Conservation (phyloP, 2,113 vertebrate genomes). For the Athene noctua region DNA sequence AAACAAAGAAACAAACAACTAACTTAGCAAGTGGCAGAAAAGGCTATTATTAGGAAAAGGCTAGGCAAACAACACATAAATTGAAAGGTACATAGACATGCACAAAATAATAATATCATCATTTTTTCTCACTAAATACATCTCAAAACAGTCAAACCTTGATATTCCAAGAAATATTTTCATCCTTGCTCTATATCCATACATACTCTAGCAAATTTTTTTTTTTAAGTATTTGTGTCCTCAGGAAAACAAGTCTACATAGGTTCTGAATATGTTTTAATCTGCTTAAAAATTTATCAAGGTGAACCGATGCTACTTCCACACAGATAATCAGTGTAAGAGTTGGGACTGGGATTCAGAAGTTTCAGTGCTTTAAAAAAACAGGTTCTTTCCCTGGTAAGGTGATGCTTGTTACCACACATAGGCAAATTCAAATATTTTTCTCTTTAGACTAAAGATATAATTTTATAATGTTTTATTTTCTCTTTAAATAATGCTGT, state of each 20-base stretch:
- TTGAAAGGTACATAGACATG: neutral
- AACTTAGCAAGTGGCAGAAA: neutral
- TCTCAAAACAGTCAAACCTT: neutral
- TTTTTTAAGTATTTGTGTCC: neutral
- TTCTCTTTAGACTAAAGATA: neutral
- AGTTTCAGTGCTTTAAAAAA: neutral
- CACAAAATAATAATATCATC: neutral
- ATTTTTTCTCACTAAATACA: neutral
- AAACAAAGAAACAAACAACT: neutral
- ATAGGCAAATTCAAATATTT: neutral
- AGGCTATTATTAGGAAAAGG: neutral
- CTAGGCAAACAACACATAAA: neutral
- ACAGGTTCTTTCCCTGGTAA: neutral
- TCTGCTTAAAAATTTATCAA: slow-evolving; percentile 22
- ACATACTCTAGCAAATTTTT: neutral
- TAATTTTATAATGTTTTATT: neutral
- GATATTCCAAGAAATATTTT: neutral
- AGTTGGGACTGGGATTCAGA: neutral
- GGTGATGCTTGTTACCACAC: neutral
- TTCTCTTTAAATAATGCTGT: neutral
- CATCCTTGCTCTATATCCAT: neutral
- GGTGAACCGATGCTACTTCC: neutral
- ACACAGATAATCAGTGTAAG: neutral
- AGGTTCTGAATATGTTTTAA: neutral
- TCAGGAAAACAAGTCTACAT: neutral